These are phyloP conservation scores for Timema podura DNA, from an alignment of 2,888 invertebrate species.

Conservation along the genomic window DNA sequence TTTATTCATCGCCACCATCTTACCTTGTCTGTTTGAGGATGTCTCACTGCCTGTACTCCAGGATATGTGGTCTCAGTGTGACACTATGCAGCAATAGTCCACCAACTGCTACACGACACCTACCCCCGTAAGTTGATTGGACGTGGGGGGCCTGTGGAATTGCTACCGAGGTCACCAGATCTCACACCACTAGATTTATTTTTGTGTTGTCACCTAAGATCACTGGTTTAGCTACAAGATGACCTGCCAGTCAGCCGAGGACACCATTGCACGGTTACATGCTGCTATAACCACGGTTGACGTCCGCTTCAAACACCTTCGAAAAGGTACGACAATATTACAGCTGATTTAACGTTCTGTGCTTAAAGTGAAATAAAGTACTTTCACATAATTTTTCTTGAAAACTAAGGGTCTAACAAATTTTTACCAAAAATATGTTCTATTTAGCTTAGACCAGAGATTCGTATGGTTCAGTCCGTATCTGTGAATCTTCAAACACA, in stretches of 20 bases:
- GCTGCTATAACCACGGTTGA: not conserved
- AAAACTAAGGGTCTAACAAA: no score
- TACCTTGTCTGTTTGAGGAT: not conserved
- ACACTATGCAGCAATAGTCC: not conserved
- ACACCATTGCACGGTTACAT: not conserved
- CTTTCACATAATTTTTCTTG: no score
- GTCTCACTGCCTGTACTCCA: not conserved
- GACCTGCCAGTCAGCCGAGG: not conserved
- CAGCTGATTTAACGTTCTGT: no score
- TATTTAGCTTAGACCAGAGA: no score
- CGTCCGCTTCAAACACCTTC: no score
- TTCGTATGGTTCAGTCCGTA: no score
- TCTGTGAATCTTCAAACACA: no score
- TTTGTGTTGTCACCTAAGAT: not conserved
- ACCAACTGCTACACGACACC: not conserved
- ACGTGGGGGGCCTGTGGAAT: slow-evolving; percentile 2
- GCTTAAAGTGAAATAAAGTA: no score
- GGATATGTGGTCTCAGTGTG: not conserved
- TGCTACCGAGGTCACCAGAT: slow-evolving; percentile 9
- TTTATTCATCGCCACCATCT: not conserved
- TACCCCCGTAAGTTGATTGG: not conserved
- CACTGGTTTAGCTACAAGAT: slow-evolving; percentile 1
- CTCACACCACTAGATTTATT: slow-evolving; percentile 1
- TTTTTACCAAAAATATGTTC: no score
- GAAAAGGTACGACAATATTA: no score